Conservation (phyloP, 2,113 vertebrate species). For the Drymodes brunneopygia region DNA sequence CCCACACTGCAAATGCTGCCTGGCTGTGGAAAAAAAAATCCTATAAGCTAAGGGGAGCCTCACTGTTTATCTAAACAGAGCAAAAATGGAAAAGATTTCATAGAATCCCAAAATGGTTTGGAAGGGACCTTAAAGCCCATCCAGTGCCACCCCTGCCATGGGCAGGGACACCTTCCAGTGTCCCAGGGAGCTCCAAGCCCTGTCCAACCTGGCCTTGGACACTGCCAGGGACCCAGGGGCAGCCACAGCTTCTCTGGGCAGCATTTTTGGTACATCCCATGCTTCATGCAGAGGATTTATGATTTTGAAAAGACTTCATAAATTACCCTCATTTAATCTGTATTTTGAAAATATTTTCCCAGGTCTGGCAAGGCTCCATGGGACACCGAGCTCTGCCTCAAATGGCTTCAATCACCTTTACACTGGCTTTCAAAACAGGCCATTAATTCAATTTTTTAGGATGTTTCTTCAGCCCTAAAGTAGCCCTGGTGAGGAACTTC, state of each 20-base stretch:
- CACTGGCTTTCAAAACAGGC: neutral
- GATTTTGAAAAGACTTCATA: neutral
- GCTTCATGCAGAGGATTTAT: neutral
- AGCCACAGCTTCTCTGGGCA: neutral
- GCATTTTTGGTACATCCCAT: neutral
- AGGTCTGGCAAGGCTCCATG: neutral
- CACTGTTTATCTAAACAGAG: neutral
- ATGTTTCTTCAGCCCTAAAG: neutral
- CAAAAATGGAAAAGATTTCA: neutral
- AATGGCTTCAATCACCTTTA: neutral
- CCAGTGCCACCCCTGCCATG: neutral
- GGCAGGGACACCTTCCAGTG: neutral
- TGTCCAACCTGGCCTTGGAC: fast-evolving
- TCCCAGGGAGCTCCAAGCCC: neutral
- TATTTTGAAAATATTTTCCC: neutral
- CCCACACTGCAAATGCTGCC: neutral
- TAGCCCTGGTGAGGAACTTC: neutral
- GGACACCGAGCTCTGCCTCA: neutral
- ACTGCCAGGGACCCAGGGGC: neutral
- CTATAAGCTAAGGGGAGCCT: neutral
- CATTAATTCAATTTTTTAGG: neutral
- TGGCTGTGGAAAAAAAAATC: neutral
- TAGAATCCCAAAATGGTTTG: neutral
- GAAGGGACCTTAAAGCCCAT: neutral
- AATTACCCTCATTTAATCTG: neutral